A percentile compares a stretch with the other conserved stretches of the same genome.
phyloP scores from a whole-genome alignment of 2,113 vertebrate genomes.

The Rhabdomys dilectus region DNA sequence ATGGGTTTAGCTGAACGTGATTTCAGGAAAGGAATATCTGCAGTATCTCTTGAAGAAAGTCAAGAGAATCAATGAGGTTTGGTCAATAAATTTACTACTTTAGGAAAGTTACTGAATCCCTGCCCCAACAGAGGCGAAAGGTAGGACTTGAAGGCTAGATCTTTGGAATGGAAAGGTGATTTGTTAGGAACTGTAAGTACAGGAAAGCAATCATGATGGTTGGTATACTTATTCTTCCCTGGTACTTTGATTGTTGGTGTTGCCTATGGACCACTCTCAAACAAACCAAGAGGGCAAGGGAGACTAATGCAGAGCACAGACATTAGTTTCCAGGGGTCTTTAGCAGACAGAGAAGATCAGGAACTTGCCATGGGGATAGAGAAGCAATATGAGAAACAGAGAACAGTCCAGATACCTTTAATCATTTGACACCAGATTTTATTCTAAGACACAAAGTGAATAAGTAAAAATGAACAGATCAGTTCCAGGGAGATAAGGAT shows the following conservation, averaged over 20 bases:
- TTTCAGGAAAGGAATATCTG: constrained; percentile 1
- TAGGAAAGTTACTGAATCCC: neutral
- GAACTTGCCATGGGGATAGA: neutral
- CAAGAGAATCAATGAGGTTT: neutral
- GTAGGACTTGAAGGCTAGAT: neutral
- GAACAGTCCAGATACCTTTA: neutral
- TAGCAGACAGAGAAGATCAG: neutral
- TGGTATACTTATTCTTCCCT: neutral
- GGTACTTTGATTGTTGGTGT: neutral
- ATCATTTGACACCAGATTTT: neutral
- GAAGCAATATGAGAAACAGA: neutral
- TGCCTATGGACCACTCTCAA: neutral
- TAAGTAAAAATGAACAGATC: neutral
- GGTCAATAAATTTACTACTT: neutral
- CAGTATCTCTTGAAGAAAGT: neutral
- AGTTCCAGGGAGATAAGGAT: neutral
- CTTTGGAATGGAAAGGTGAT: neutral
- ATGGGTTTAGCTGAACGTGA: constrained; percentile 5
- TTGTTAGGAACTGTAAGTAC: neutral
- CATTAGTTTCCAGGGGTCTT: neutral
- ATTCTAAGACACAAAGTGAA: neutral
- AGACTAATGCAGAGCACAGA: neutral
- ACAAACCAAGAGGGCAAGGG: neutral
- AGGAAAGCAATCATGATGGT: neutral
- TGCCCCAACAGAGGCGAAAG: neutral